Percentiles rank a stretch among this genome's conserved stretches.
Evolutionary conservation across 2,888 invertebrate genomes (phyloP).

Genomic region (Osmoderma eremita): DNA sequence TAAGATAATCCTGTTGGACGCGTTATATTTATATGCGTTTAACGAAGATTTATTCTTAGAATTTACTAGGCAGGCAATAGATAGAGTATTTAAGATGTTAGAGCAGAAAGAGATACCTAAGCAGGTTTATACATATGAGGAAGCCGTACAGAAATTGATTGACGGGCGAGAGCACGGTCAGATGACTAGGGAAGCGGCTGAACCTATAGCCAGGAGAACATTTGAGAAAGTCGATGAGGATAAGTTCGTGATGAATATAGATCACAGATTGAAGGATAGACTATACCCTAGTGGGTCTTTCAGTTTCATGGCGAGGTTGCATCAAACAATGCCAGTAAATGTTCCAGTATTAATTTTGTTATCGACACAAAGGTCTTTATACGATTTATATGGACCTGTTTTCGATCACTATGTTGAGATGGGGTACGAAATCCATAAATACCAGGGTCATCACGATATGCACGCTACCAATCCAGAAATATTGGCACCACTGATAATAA

Average conservation of each 20-base stretch:
- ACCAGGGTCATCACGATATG: conserved; percentile 40
- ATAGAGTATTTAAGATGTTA: conserved; percentile 7
- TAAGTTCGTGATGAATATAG: conserved; percentile 36
- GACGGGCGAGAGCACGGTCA: conserved; percentile 22
- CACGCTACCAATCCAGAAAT: conserved; percentile 39
- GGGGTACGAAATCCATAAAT: conserved; percentile 36
- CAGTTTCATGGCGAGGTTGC: conserved; percentile 16
- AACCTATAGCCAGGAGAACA: conserved; percentile 32
- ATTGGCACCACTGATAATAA: conserved; percentile 35
- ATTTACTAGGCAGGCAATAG: conserved; percentile 1
- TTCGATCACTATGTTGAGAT: conserved; percentile 27
- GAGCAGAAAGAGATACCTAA: background rate
- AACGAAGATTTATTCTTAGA: conserved; percentile 28
- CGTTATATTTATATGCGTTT: conserved; percentile 25
- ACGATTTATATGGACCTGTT: conserved; percentile 17
- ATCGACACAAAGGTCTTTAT: conserved; percentile 16
- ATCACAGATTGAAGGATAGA: conserved; percentile 33
- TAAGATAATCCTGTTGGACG: conserved; percentile 36
- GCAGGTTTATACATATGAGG: conserved; percentile 33
- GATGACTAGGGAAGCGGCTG: conserved; percentile 37
- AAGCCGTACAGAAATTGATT: conserved; percentile 35
- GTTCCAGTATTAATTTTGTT: conserved; percentile 39
- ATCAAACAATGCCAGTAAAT: conserved; percentile 22
- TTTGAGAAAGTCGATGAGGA: conserved; percentile 34
- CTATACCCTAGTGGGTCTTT: conserved; percentile 24